Conservation (phyloP, 2,888 invertebrate species). For the Tolmerus cingulatus region DNA sequence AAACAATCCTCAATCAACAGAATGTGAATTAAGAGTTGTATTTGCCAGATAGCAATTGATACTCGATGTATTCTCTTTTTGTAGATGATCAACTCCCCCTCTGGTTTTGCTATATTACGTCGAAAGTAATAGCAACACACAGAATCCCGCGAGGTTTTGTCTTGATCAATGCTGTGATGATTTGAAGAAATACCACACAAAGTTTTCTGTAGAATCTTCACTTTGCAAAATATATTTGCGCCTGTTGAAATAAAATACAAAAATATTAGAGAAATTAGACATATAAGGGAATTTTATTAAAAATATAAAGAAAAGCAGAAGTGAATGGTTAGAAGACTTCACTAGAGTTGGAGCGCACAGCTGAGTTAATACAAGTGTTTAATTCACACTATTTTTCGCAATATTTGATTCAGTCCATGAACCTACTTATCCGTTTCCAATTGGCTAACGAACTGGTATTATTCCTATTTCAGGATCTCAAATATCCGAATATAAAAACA, state of each 20-base stretch:
- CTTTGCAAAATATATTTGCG: conserved; percentile 31
- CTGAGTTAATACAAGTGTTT: not conserved
- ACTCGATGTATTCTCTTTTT: not conserved
- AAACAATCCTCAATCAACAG: conserved; percentile 34
- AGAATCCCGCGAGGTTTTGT: not conserved
- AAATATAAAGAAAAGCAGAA: not conserved
- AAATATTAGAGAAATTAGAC: not conserved
- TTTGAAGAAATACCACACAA: conserved; percentile 40
- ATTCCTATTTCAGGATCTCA: too few species aligned
- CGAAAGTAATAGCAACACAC: conserved; percentile 30
- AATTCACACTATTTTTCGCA: not conserved
- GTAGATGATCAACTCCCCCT: not conserved
- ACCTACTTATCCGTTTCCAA: too few species aligned
- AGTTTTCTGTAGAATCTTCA: not conserved
- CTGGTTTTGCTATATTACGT: conserved; percentile 21
- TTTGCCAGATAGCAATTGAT: conserved; percentile 17
- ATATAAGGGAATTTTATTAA: not conserved
- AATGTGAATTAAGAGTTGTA: conserved; percentile 41
- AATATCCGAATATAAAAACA: too few species aligned
- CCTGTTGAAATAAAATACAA: not conserved
- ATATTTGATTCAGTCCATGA: too few species aligned
- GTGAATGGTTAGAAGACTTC: not conserved
- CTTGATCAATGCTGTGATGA: conserved; percentile 35
- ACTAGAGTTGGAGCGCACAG: not conserved
- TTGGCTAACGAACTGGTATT: too few species aligned